Evolutionary conservation across 2,888 invertebrate genomes (phyloP).

Genomic region (Spodoptera exigua): DNA sequence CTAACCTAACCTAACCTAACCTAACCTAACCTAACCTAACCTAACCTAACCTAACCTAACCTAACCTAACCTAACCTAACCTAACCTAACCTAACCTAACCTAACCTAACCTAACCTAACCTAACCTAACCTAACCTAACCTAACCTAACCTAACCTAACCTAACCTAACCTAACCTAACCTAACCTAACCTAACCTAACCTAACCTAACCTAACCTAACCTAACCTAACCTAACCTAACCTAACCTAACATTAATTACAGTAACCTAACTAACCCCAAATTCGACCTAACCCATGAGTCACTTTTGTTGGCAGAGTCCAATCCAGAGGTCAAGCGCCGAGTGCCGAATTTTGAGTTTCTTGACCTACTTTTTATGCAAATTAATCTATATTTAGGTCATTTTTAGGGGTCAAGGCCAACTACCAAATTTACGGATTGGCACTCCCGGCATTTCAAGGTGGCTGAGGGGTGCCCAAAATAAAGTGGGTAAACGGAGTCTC

Average conservation of each 20-base stretch:
- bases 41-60: constrained; percentile 32
- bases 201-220: constrained; percentile 34
- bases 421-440: too few relatives aligned
- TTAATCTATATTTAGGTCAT: background rate
- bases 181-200: constrained; percentile 34
- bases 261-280: constrained; percentile 40
- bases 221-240: constrained; percentile 35
- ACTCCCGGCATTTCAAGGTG: too few relatives aligned
- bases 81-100: constrained; percentile 25
- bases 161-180: constrained; percentile 33
- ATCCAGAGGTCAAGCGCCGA: constrained; percentile 28
- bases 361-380: constrained; percentile 1
- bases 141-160: constrained; percentile 29
- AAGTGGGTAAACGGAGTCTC: too few relatives aligned
- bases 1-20: constrained; percentile 24
- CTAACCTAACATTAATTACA: constrained; percentile 32
- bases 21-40: constrained; percentile 32
- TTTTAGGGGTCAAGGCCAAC: too few relatives aligned
- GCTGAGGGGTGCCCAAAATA: too few relatives aligned
- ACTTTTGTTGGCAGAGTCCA: constrained; percentile 37
- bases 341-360: constrained; percentile 13
- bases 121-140: constrained; percentile 24
- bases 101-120: constrained; percentile 21
- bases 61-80: constrained; percentile 26
- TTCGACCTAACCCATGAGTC: constrained; percentile 35